Evolutionary conservation across 2,888 invertebrate genomes (phyloP).

Genomic region (Phrixothrix hirtus): DNA sequence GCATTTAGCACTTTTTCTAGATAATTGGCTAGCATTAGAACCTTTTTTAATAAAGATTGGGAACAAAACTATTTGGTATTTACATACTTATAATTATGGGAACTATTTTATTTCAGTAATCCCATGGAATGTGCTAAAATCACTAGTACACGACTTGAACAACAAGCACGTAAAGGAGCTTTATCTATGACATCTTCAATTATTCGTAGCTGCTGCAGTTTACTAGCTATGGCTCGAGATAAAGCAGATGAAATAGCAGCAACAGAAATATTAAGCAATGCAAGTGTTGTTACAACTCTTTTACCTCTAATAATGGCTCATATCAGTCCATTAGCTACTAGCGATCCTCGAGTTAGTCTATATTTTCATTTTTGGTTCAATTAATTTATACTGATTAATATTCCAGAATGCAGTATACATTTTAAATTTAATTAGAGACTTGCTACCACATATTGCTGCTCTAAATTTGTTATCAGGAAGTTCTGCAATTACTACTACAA

Average conservation of each 20-base stretch:
- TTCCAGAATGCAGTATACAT: conserved; percentile 82
- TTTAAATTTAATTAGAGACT: conserved; percentile 81
- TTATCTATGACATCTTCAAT: conserved; percentile 78
- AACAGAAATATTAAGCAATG: conserved; percentile 62
- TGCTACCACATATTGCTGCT: conserved; percentile 86
- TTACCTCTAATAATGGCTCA: conserved; percentile 85
- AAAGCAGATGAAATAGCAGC: conserved; percentile 65
- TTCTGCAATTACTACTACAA: conserved; percentile 42
- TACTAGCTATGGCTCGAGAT: conserved; percentile 77
- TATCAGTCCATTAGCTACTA: conserved; percentile 76
- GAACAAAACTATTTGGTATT: too few species aligned
- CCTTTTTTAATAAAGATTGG: too few species aligned
- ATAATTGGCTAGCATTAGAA: too few species aligned
- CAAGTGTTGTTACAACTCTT: conserved; percentile 71
- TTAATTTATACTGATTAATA: too few species aligned
- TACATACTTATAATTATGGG: too few species aligned
- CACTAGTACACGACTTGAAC: conserved; percentile 50
- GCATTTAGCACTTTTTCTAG: too few species aligned
- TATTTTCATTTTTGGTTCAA: conserved; percentile 1
- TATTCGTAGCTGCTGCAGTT: conserved; percentile 74
- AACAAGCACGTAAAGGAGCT: conserved; percentile 70
- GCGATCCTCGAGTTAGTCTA: conserved; percentile 77
- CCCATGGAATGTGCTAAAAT: conserved; percentile 52
- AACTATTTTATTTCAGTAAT: conserved; percentile 49
- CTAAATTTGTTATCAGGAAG: conserved; percentile 68